Percentiles rank a stretch among this genome's conserved stretches.
phyloP scores from a whole-genome alignment of 2,888 invertebrate genomes.

The Brachynemurus nebulosus region DNA sequence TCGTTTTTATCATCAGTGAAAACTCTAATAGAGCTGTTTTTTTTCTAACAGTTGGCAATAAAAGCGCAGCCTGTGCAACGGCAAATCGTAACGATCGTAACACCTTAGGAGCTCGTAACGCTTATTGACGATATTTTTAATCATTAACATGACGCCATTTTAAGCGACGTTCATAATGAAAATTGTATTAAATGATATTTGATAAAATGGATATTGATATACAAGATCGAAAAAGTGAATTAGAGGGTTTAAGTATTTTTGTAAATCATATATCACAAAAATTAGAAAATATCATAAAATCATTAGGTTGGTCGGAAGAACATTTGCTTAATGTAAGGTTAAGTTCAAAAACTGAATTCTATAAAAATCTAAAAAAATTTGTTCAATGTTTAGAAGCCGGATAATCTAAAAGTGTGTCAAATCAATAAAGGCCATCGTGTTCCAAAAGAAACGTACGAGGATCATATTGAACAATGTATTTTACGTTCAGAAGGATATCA shows the following conservation, averaged over 20 bases:
- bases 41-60: too few species aligned
- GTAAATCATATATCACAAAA: conserved; percentile 18
- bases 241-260: conserved; percentile 29
- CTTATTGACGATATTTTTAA: too few species aligned
- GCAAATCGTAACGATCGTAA: too few species aligned
- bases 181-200: too few species aligned
- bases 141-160: conserved; percentile 2
- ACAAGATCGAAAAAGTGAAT: conserved; percentile 29
- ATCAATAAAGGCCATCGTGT: conserved; percentile 33
- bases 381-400: conserved; percentile 23
- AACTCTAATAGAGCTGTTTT: too few species aligned
- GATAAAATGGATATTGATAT: conserved; percentile 32
- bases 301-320: background rate
- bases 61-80: too few species aligned
- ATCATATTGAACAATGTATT: conserved; percentile 33
- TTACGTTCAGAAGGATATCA: conserved; percentile 35
- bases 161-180: too few species aligned
- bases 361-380: background rate
- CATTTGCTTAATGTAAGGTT: background rate
- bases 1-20: too few species aligned
- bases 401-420: conserved; percentile 30
- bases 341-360: background rate
- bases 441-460: conserved; percentile 27
- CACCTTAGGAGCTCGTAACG: too few species aligned
- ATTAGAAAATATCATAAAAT: background rate